Base-by-base conservation (phyloP, 2,888 invertebrate species). In the Coleophora flavipennella region DNA sequence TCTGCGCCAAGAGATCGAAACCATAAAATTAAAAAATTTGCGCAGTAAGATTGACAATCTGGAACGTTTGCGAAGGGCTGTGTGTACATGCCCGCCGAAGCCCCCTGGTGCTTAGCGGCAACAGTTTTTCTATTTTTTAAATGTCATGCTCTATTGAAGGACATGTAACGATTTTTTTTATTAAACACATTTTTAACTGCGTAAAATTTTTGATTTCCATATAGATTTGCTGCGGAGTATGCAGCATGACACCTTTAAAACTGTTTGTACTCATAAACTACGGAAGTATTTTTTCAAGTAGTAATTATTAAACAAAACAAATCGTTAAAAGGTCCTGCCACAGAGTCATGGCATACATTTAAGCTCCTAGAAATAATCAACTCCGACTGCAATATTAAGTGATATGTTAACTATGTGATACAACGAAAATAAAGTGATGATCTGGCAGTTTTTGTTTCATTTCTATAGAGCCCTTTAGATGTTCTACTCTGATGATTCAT, bases 381-480 rank as follows among this genome's bases (percentile, higher is more conserved):
- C 27, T 27, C 14, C 29, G 37, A 32, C 32, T 32, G 37, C 29
- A 35, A 35, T 40, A 29, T 20, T 20, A n/a, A 31, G 33, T 40
- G 33, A 44, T 39, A 20, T 20, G 20, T 7, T 9, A 35, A 36
- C 12, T 11, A 35, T 44, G 41, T 44, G 43, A 44, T 44, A 44
- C 31, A 26, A 40, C 10, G 11, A 36, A 31, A 33, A 40, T 14
- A 35, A 36, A 35, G 25, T 41, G 31, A 37, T 36, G 13, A 34
- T 31, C 31, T 41, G 27, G 29, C 43, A 38, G 39, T 8, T 44
- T 46, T 53, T 52, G 49, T 59, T 59, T 53, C 41, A 57, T 54
- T 58, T 56, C 26, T 46, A n/a, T 14, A 20, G 20, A 36, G 41
- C 39, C 38, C 40, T 20, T 6, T 6, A 20, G 20, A 33, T 29